Conservation (phyloP, 2,888 invertebrate species). For the Zeuzera pyrina region DNA sequence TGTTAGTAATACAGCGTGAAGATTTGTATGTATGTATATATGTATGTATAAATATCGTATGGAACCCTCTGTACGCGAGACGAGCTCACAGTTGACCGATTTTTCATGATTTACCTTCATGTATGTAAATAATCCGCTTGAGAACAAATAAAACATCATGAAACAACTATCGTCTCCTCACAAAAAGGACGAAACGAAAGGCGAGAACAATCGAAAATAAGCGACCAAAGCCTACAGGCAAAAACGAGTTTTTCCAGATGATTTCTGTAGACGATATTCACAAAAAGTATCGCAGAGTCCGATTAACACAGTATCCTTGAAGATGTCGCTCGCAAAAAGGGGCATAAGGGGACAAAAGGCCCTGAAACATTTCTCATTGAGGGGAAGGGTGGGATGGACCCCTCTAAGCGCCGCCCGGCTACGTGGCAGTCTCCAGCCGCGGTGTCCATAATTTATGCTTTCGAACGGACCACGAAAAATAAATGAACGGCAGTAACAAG, state of each 20-base stretch:
- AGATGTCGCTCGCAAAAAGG: constrained; percentile 64
- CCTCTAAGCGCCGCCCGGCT: constrained; percentile 25
- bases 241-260: constrained; percentile 36
- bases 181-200: not conserved
- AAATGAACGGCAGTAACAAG: constrained; percentile 50
- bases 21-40: no score
- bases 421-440: constrained; percentile 45
- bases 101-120: no score
- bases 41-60: no score
- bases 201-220: constrained; percentile 31
- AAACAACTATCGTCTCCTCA: no score
- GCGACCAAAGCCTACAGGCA: constrained; percentile 15
- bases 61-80: no score
- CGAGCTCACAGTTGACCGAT: no score
- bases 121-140: not conserved
- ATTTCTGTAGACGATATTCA: constrained; percentile 35
- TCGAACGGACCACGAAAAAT: constrained; percentile 63
- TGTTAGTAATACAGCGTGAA: no score
- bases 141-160: no score
- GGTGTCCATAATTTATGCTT: constrained; percentile 69
- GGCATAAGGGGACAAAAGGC: constrained; percentile 58
- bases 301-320: constrained; percentile 71
- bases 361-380: constrained; percentile 66
- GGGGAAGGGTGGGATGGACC: constrained; percentile 27
- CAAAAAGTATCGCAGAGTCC: constrained; percentile 54